These are phyloP conservation scores for Callyntrura guangdongensis DNA, from an alignment of 2,888 invertebrate genomes.

Conservation along the genomic window DNA sequence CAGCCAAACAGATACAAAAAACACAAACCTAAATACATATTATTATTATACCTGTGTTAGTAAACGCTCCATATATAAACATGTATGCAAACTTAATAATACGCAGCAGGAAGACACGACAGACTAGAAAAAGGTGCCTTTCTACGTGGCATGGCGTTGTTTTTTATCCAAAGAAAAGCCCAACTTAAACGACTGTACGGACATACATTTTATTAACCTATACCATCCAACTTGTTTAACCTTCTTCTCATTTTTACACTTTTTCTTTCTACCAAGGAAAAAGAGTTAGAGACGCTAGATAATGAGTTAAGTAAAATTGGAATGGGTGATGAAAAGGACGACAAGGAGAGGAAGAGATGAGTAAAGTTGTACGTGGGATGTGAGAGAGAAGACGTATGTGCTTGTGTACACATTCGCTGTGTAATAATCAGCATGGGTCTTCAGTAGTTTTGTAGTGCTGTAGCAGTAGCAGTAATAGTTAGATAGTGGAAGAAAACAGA, in stretches of 20 bases:
- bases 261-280: conserved; percentile 6
- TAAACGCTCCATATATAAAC: too few species aligned
- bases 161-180: background rate
- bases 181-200: background rate
- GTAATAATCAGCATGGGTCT: background rate
- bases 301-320: conserved; percentile 10
- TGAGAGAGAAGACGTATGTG: conserved; percentile 33
- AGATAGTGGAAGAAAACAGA: conserved; percentile 48
- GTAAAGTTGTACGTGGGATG: background rate
- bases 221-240: background rate
- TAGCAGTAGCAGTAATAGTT: background rate
- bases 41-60: background rate
- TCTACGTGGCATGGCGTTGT: too few species aligned
- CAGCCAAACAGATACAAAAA: background rate
- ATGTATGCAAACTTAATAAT: too few species aligned
- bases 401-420: background rate
- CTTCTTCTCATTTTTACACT: conserved; percentile 31
- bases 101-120: too few species aligned
- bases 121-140: background rate
- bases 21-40: too few species aligned
- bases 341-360: background rate
- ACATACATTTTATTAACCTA: background rate
- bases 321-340: conserved; percentile 20
- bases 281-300: background rate
- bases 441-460: background rate